A percentile compares a stretch with the other conserved stretches of the same genome.
Evolutionary conservation across 2,888 invertebrate species (phyloP).

Genomic region (Lepidonotus clava): DNA sequence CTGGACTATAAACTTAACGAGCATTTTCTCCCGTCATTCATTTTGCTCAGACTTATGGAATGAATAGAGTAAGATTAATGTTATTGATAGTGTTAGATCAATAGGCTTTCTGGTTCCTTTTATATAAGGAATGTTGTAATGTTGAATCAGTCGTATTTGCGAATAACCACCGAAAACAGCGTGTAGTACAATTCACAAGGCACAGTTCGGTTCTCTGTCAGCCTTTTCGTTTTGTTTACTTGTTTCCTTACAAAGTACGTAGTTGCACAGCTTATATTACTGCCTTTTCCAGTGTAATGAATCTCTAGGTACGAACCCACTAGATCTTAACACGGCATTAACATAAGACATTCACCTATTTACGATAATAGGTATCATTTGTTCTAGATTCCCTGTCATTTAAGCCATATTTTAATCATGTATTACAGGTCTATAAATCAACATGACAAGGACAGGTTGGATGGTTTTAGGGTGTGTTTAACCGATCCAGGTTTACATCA

Average conservation of each 20-base stretch:
- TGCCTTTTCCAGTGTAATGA: too few species aligned
- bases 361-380: background rate
- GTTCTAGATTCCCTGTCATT: background rate
- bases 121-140: background rate
- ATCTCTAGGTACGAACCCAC: too few species aligned
- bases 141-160: background rate
- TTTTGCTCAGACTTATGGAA: too few species aligned
- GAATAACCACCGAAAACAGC: conserved; percentile 40
- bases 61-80: too few species aligned
- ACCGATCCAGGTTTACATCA: too few species aligned
- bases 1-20: too few species aligned
- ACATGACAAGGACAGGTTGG: too few species aligned
- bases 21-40: too few species aligned
- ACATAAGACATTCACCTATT: background rate
- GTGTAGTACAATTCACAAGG: conserved; percentile 33
- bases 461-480: too few species aligned
- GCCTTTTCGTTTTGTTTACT: background rate
- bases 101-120: conserved; percentile 11
- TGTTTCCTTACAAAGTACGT: background rate
- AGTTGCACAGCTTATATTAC: too few species aligned
- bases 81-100: too few species aligned
- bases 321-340: background rate
- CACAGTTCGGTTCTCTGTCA: background rate
- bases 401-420: background rate
- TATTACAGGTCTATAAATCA: too few species aligned